Base-by-base conservation (phyloP, 2,888 invertebrate genomes). In the Conchocele bisecta region DNA sequence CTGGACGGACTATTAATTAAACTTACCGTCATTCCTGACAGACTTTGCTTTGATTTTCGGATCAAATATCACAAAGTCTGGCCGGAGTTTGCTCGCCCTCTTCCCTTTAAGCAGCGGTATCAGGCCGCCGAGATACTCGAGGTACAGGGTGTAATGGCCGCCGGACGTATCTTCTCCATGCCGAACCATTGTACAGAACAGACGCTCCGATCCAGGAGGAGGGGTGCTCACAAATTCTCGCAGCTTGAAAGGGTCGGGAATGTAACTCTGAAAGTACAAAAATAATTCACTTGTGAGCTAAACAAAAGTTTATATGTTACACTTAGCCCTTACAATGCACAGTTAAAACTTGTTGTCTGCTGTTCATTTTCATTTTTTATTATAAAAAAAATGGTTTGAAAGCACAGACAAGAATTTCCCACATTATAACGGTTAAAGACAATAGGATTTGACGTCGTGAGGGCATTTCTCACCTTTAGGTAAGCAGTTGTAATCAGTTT, bases 121-220 rank as follows among this genome's bases (percentile, higher is more conserved):
- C 51, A 99, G 93, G 0, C 99, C 99, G 3, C 99, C 99, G 35
- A 98, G 93, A 91, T 98, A 98, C 91, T 99, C 98, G 83, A 98
- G 93, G 91, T 98, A 99, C 46, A 93, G 88, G 24, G 92, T 92
- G 82, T 92, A 93, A 64, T 92, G 91, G n/a, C 91, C 90, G n/a
- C 90, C 89, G 11, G 89, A 88, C 17, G 86, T 86, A 72, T 89
- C 89, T 28, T 89, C 90, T 84, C 97, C 97, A 89, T 98, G 97
- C 0, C 98, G 94, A 71, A 98, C 95, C 96, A 99, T 98, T 60
- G 99, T 99, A 92, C 99, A 99, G 92, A 98, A 98, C 67, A 98
- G 93, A 6, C 99, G 94, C 64, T 95, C 96, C 61, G 95, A 94
- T 73, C 94, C 94, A 26, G 94, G 93, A 1, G 98, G 98, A 15